Conservation (phyloP, 1,140 invertebrate genomes). For the Aphaenogaster floridana region DNA sequence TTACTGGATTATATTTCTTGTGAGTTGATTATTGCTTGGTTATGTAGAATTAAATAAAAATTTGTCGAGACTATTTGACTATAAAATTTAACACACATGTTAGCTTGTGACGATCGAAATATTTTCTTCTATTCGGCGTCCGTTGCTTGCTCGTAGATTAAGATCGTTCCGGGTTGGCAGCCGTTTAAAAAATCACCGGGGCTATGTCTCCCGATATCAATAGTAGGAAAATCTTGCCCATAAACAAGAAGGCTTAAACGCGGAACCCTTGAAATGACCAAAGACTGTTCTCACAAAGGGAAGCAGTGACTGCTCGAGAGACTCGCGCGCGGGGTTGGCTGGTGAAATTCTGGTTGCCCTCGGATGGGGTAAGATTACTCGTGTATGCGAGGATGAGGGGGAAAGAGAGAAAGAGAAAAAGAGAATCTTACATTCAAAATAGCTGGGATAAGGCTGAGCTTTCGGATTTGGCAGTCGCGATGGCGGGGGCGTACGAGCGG, state of each 20-base stretch:
- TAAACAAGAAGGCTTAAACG: conserved; percentile 84
- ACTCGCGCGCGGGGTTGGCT: conserved; percentile 8
- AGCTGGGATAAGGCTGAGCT: conserved; percentile 80
- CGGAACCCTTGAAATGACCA: conserved; percentile 82
- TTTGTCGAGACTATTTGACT: background rate
- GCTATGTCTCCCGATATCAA: conserved; percentile 64
- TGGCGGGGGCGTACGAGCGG: conserved; percentile 63
- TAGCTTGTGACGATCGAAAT: background rate
- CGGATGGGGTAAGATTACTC: conserved; percentile 46
- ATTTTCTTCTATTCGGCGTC: background rate
- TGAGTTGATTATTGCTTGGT: background rate
- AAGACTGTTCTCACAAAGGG: conserved; percentile 75
- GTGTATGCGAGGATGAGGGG: conserved; percentile 12
- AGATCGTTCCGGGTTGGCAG: background rate
- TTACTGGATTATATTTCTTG: background rate
- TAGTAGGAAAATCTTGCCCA: conserved; percentile 79
- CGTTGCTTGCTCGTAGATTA: conserved; percentile 13
- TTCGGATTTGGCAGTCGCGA: conserved; percentile 67
- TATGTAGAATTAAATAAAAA: background rate
- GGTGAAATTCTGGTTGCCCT: conserved; percentile 36
- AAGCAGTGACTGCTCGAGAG: conserved; percentile 27
- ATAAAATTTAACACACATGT: background rate
- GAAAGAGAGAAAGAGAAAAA: conserved; percentile 11
- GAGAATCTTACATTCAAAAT: conserved; percentile 84
- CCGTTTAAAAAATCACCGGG: conserved; percentile 60